Evolutionary conservation across 2,888 invertebrate genomes (phyloP).

Genomic region (Auanema freiburgensis): DNA sequence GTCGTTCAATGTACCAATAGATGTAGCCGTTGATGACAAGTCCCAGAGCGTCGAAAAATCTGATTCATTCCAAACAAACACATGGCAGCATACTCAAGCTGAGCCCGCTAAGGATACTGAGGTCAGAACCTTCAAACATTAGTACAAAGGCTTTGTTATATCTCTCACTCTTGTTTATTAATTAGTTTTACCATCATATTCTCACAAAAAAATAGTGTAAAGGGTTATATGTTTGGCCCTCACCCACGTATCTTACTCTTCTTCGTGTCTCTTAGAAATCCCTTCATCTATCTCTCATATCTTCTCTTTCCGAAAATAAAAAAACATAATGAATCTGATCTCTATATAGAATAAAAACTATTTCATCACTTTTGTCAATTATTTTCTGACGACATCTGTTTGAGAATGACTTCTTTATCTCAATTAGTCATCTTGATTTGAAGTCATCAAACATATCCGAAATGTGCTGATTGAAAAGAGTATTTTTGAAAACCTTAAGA

Average conservation of each 20-base stretch:
- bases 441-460: not conserved
- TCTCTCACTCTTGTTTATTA: not conserved
- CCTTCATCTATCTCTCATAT: no score
- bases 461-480: not conserved
- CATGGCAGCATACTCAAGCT: conserved; percentile 24
- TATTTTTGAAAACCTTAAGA: not conserved
- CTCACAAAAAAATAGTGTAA: no score
- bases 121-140: not conserved
- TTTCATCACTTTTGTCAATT: no score
- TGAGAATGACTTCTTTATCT: conserved; percentile 4
- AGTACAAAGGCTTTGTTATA: not conserved
- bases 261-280: no score
- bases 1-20: conserved; percentile 22
- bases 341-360: no score
- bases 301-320: no score
- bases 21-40: conserved; percentile 10
- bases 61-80: conserved; percentile 16
- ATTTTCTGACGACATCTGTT: not conserved
- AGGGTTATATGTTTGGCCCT: no score
- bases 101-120: conserved; percentile 1
- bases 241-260: no score
- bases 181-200: conserved; percentile 4
- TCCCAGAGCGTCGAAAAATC: conserved; percentile 9
- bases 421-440: conserved; percentile 1
- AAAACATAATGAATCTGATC: no score